phyloP scores from a whole-genome alignment of 37 sponge, comb jelly and placozoan species.

The Aplysina aerophoba region DNA sequence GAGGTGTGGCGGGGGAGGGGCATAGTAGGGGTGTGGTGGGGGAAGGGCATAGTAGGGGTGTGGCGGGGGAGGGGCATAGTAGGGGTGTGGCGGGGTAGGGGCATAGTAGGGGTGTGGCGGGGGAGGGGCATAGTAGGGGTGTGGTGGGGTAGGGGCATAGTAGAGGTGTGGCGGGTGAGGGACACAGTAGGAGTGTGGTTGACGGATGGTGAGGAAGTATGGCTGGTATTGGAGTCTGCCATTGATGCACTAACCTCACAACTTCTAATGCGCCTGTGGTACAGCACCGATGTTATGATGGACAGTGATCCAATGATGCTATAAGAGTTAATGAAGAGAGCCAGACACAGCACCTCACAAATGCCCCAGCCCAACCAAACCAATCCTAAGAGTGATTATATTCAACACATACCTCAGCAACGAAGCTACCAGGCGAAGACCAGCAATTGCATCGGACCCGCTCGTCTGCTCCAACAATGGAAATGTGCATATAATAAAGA shows the following conservation, averaged over 20 bases:
- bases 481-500: no score
- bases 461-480: neutral
- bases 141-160: no score
- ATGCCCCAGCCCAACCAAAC: neutral
- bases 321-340: neutral
- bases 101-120: neutral
- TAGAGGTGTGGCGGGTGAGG: no score
- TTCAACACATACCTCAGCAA: neutral
- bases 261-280: neutral
- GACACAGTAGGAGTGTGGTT: no score
- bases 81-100: neutral
- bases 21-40: no score
- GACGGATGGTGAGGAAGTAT: no score
- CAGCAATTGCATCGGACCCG: conserved; percentile 21
- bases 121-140: no score
- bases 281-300: neutral
- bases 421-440: neutral
- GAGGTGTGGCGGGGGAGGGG: no score
- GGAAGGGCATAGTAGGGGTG: neutral
- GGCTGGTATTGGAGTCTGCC: no score
- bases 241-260: neutral
- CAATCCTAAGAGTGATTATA: neutral
- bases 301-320: conserved; percentile 11
- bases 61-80: neutral
- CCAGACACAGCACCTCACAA: neutral